Evolutionary conservation across 2,888 invertebrate genomes (phyloP).

Genomic region (Coelopa pilipes): DNA sequence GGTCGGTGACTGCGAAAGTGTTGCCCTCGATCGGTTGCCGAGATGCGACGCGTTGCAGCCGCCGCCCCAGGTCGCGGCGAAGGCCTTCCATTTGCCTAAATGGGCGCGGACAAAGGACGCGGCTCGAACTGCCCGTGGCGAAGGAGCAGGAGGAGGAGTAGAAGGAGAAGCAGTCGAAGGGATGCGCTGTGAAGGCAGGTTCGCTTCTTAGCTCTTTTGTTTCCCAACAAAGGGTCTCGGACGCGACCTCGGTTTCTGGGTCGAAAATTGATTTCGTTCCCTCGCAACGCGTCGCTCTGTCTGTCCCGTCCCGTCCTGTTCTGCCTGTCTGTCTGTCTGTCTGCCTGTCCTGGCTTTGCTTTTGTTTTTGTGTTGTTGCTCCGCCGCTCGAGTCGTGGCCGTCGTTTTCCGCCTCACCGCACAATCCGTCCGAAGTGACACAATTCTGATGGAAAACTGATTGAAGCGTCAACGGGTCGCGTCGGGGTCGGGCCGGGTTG

Average conservation of each 20-base stretch:
- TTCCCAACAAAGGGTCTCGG: neutral
- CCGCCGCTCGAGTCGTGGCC: no score
- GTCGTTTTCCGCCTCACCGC: no score
- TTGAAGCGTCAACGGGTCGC: neutral
- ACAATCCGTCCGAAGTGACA: slow-evolving; percentile 9
- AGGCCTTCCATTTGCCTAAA: slow-evolving; percentile 9
- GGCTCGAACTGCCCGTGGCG: neutral
- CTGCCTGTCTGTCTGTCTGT: neutral
- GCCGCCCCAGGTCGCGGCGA: no score
- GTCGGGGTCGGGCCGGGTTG: no score
- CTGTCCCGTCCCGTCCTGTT: neutral
- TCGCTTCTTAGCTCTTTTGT: slow-evolving; percentile 30
- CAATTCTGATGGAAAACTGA: slow-evolving; percentile 26
- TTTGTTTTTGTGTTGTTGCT: no score
- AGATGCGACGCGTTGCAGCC: neutral
- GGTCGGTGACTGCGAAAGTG: neutral
- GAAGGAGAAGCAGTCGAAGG: neutral
- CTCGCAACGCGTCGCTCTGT: neutral
- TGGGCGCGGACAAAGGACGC: neutral
- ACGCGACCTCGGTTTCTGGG: no score
- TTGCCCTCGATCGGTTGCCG: neutral
- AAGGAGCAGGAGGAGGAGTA: no score
- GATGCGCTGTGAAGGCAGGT: slow-evolving; percentile 6
- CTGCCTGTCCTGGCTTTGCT: neutral
- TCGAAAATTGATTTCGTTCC: no score